Evolutionary conservation across 2,797 vertebrate genomes (phyloP).

Genomic region (Glossophaga mutica): DNA sequence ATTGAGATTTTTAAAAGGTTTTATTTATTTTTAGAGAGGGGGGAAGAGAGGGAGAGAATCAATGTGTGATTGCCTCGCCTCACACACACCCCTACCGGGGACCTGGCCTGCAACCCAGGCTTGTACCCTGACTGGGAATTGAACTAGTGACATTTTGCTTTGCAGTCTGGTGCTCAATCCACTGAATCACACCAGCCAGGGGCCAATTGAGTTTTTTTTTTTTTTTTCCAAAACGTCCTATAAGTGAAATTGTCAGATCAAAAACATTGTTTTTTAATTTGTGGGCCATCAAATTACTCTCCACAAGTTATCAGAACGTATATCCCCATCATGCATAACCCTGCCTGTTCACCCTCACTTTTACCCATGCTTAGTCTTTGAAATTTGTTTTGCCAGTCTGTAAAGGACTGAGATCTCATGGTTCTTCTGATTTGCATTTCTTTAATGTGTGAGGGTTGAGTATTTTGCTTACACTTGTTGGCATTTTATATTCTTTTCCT

Average conservation of each 20-base stretch:
- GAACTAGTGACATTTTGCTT: too few species aligned
- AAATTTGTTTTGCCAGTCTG: neutral
- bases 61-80: too few species aligned
- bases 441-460: neutral
- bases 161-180: too few species aligned
- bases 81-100: too few species aligned
- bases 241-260: neutral
- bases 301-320: neutral
- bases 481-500: constrained; percentile 2
- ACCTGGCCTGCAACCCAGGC: too few species aligned
- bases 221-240: neutral
- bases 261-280: constrained; percentile 5
- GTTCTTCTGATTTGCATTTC: neutral
- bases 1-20: neutral
- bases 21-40: too few species aligned
- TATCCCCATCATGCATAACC: neutral
- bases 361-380: neutral
- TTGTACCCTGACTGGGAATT: too few species aligned
- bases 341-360: neutral
- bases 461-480: neutral
- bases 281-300: neutral
- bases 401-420: neutral
- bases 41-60: too few species aligned
- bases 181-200: too few species aligned
- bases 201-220: neutral